phyloP scores from a whole-genome alignment of 2,797 vertebrate species.

The Galago senegalensis region DNA sequence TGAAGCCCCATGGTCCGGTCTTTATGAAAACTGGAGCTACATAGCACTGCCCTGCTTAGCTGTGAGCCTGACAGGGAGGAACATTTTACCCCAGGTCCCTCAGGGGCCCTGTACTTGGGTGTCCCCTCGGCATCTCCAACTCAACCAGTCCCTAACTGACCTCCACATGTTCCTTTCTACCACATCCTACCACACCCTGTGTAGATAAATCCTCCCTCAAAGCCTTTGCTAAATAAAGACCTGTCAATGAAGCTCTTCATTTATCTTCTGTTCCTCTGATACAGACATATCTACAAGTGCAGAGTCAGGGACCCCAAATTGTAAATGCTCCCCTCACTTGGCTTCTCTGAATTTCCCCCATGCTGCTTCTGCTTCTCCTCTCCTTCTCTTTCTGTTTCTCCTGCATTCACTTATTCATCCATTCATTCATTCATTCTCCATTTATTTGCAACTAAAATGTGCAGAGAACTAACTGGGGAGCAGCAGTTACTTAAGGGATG shows the following conservation, averaged over 20 bases:
- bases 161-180: background rate
- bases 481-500: background rate
- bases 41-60: background rate
- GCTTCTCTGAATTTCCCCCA: background rate
- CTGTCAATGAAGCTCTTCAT: background rate
- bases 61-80: background rate
- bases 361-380: background rate
- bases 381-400: background rate
- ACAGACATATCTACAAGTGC: background rate
- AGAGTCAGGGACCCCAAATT: background rate
- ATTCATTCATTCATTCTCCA: background rate
- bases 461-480: background rate
- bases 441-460: background rate
- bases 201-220: background rate
- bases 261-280: background rate
- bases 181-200: background rate
- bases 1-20: background rate
- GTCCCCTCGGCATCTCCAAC: background rate
- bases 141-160: background rate
- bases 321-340: background rate
- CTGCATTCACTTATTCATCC: background rate
- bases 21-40: background rate
- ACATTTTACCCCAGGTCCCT: too few relatives aligned
- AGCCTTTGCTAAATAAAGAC: background rate
- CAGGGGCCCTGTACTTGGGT: background rate